Percentiles rank a stretch among this genome's conserved stretches.
Evolutionary conservation across 2,113 vertebrate species (phyloP).

Genomic region (Pollimyrus isidori): DNA sequence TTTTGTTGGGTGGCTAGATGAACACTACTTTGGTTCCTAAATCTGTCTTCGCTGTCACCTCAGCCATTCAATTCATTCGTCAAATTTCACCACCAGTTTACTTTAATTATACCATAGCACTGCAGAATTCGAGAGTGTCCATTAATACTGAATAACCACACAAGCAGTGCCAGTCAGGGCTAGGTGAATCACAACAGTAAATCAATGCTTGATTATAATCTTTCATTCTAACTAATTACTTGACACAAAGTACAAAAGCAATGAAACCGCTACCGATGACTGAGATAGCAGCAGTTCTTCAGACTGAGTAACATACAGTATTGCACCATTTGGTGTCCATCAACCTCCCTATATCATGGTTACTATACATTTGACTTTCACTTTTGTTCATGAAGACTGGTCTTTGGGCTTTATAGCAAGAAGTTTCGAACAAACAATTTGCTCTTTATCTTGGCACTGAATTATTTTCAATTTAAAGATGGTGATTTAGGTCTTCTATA

Average conservation of each 20-base stretch:
- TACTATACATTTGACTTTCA: not conserved
- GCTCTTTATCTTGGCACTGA: not conserved
- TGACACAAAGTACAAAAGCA: not conserved
- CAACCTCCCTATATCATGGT: not conserved
- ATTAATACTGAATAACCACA: not conserved
- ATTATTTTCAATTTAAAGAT: not conserved
- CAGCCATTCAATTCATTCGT: not conserved
- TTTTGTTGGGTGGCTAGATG: not conserved
- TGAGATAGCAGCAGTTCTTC: not conserved
- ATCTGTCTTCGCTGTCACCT: too few relatives aligned
- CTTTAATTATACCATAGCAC: not conserved
- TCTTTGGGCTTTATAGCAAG: not conserved
- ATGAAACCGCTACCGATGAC: not conserved
- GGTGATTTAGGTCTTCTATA: not conserved
- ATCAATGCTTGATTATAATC: not conserved
- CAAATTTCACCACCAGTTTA: not conserved
- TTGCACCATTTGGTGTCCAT: not conserved
- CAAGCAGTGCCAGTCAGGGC: not conserved
- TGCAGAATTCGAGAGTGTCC: not conserved
- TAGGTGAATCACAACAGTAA: not conserved
- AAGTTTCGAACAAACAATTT: not conserved
- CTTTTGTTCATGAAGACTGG: not conserved
- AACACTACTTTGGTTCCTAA: not conserved
- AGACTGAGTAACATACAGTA: not conserved
- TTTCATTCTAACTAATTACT: not conserved